Evolutionary conservation across 2,113 vertebrate species (phyloP), one percentile per base, ranked within the genome.

Genomic region (Neogobius melanostomus): DNA sequence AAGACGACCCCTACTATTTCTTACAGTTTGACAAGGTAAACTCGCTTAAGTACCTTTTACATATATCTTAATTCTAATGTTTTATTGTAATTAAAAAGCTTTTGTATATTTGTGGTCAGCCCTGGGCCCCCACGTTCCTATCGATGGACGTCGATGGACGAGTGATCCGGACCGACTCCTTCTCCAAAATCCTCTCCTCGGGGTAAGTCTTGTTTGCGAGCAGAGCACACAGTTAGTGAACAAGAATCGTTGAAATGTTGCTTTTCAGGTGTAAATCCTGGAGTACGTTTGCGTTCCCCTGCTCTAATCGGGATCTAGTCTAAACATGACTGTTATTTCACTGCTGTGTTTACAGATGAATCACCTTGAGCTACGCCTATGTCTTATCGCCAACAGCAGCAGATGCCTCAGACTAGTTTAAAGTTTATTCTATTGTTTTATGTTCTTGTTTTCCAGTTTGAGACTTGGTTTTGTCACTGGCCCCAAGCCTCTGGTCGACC

Each of bases 1-100:
- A 99, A 91, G 98, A 99, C 2, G 97, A 99, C 84, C 98, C 98
- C 0, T 99, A 99, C 86, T 99, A 96, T 80, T 99, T 98, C 83
- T 87, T 99, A 72, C 98, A 99, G 85, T 98, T 98, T 87, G 87
- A 92, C 63, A 97, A 98, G 95, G 97, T 99, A 64, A 54, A 17
- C 16, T 28, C 10, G 11, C 10, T 28, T 11, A 54, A 10, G 53
- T 9, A 11, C 53, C 16, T 11, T 28, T 2, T 21, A n/a, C n/a
- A 21, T 21, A 11, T 11, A 56, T 56, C 9, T 36, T 36, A 52
- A 50, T 17, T 10, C 28, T 59, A 15, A 15, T 42, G 11, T 59
- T 12, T 12, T 15, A 15, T 8, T 59, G 14, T 6, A 8, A 14
- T 14, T 42, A 14, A 59, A 42, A 15, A 42, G 6, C 2, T 59